Evolutionary conservation across 2,888 invertebrate genomes (phyloP).

Genomic region (Rhopalosiphum nymphaeae): DNA sequence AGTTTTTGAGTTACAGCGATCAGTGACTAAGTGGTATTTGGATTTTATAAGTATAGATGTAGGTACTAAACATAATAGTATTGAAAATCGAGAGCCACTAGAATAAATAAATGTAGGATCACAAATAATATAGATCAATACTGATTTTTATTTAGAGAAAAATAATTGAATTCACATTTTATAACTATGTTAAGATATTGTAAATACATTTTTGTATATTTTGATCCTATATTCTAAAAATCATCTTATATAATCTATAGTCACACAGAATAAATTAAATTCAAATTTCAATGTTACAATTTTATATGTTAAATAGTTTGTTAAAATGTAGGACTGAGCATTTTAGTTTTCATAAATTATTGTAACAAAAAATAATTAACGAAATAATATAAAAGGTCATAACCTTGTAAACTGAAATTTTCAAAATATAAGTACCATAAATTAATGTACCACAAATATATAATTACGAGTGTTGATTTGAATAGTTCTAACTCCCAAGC

Average conservation of each 20-base stretch:
- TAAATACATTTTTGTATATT: not conserved
- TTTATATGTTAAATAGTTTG: not conserved
- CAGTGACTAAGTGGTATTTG: no score
- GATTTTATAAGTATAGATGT: no score
- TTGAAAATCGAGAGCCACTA: not conserved
- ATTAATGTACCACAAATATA: slow-evolving; percentile 17
- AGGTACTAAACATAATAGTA: not conserved
- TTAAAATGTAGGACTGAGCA: not conserved
- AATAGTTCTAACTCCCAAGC: not conserved
- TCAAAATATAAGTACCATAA: not conserved
- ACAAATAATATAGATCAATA: not conserved
- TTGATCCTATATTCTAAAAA: not conserved
- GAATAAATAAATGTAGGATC: not conserved
- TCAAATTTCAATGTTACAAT: not conserved
- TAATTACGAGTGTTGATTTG: slow-evolving; percentile 35
- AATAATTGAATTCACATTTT: not conserved
- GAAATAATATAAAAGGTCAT: not conserved
- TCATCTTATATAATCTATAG: not conserved
- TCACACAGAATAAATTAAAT: not conserved
- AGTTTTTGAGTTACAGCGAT: no score
- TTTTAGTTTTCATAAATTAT: not conserved
- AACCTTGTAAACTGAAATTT: slow-evolving; percentile 41
- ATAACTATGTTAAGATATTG: not conserved
- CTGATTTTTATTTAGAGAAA: not conserved
- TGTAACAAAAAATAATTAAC: not conserved